Percentiles rank a stretch among this genome's conserved stretches.
These are phyloP conservation scores for Dorcus parallelipipedus DNA, from an alignment of 2,888 invertebrate genomes.

Conservation along the genomic window DNA sequence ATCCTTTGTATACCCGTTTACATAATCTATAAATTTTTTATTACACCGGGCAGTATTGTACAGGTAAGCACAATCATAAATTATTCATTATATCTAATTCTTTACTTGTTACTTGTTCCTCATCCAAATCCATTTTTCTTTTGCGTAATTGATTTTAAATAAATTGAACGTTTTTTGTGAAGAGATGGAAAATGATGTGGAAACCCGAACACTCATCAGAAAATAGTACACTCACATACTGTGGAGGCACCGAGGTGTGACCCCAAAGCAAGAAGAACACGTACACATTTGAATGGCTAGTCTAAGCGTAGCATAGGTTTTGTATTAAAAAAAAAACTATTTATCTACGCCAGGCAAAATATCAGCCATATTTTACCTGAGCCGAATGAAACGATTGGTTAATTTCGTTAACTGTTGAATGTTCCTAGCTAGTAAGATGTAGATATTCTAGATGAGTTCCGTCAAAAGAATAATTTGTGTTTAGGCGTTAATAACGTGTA, in stretches of 20 bases:
- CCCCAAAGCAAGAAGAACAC: constrained; percentile 42
- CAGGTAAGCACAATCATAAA: constrained; percentile 45
- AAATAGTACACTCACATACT: constrained; percentile 48
- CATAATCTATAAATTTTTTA: constrained; percentile 72
- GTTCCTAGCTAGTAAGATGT: constrained; percentile 3
- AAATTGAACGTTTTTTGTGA: constrained; percentile 26
- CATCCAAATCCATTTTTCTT: neutral
- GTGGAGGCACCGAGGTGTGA: constrained; percentile 54
- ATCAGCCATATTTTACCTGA: constrained; percentile 37
- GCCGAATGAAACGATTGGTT: neutral
- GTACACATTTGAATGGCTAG: constrained; percentile 49
- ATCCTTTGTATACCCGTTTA: constrained; percentile 82
- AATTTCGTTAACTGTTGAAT: constrained; percentile 8
- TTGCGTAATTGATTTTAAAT: neutral
- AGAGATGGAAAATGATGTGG: constrained; percentile 53
- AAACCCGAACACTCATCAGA: constrained; percentile 50
- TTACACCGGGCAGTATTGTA: constrained; percentile 61
- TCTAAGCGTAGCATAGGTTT: constrained; percentile 28
- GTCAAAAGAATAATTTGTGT: neutral
- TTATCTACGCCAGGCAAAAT: constrained; percentile 23
- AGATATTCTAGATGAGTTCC: neutral
- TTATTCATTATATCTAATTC: neutral
- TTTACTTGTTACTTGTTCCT: neutral
- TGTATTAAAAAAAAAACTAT: neutral
- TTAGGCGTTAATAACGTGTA: neutral